Base-by-base conservation (phyloP, 2,113 vertebrate species). In the Nyctibius bracteatus region DNA sequence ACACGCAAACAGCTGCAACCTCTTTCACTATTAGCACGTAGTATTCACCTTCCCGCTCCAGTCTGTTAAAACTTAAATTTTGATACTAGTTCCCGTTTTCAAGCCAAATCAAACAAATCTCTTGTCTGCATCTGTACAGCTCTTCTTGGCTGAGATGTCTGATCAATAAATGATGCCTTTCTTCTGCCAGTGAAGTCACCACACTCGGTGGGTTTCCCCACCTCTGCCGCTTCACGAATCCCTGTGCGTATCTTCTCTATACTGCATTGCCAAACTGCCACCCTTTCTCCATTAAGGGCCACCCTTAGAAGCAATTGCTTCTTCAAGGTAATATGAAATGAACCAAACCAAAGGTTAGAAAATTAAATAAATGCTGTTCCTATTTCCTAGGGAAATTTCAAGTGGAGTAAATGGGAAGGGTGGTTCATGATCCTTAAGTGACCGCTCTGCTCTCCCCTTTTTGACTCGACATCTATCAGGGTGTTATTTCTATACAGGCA, bases 241-340 rank as follows among this genome's bases (percentile, higher is more conserved):
- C 24, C 39, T 14, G 3, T 8, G 14, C 0, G 0, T 8, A n/a
- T 33, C 58, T 57, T 54, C 61, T 51, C 37, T 21, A 6, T 3
- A 6, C 31, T 9, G 30, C n/a, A 30, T 3, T 54, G 71, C 35
- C 66, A 61, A 55, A 27, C 2, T 41, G 21, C 17, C n/a, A 13
- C 23, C 62, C 30, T 47, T 54, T 25, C 52, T 30, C 7, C 41
- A 8, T 24, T n/a, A 55, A 87, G 5, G 49, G 30, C 30, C 44
- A 55, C 24, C 17, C 16, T 78, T 37, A 83, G 25, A 44, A 73
- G n/a, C n/a, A 59, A 65, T 33, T 72, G 27, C 14, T 74, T 78
- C 18, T 28, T 62, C 47, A 81, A 71, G 31, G 22, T 24, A 35
- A 3, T 23, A 44, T 39, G n/a, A 88, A 72, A 90, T 61, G 16